Evolutionary conservation across 2,797 vertebrate species (phyloP).

Genomic region (Platyrinchus mystaceus): DNA sequence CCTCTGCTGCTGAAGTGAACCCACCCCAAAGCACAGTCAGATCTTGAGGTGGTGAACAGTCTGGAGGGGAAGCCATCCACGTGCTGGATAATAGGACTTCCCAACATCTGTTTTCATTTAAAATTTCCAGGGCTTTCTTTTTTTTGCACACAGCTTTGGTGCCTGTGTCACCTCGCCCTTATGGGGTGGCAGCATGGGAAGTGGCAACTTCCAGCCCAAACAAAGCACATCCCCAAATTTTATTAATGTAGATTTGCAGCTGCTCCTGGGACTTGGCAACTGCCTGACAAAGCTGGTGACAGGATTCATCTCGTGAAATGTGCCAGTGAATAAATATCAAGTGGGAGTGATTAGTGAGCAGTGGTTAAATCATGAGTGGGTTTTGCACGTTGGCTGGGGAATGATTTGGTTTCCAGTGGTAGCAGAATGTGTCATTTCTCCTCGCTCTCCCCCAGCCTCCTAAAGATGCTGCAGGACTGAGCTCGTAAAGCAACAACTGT

Average conservation of each 20-base stretch:
- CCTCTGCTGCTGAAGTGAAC: background rate
- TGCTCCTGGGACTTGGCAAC: conserved; percentile 82
- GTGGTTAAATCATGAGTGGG: conserved; percentile 54
- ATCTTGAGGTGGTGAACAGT: background rate
- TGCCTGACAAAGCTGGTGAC: conserved; percentile 74
- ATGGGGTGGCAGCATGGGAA: conserved; percentile 72
- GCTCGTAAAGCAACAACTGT: background rate
- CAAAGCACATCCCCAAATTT: conserved; percentile 68
- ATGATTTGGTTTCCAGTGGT: conserved; percentile 25
- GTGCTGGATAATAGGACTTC: conserved; percentile 16
- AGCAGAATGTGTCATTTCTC: conserved; percentile 16
- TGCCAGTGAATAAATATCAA: conserved; percentile 62
- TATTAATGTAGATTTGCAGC: conserved; percentile 86
- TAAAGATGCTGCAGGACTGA: background rate
- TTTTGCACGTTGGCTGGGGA: conserved; percentile 14
- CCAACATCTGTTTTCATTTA: conserved; percentile 61
- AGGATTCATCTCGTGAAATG: conserved; percentile 55
- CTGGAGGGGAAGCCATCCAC: background rate
- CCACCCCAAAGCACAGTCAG: background rate
- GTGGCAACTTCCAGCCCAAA: conserved; percentile 79
- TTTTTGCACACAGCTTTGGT: background rate
- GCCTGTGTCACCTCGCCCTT: conserved; percentile 57
- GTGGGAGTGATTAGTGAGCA: conserved; percentile 45
- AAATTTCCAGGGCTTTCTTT: conserved; percentile 7
- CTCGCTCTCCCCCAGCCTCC: background rate